Percentiles rank a stretch among this genome's conserved stretches.
phyloP scores from a whole-genome alignment of 2,888 invertebrate genomes.

The Rhingia rostrata region DNA sequence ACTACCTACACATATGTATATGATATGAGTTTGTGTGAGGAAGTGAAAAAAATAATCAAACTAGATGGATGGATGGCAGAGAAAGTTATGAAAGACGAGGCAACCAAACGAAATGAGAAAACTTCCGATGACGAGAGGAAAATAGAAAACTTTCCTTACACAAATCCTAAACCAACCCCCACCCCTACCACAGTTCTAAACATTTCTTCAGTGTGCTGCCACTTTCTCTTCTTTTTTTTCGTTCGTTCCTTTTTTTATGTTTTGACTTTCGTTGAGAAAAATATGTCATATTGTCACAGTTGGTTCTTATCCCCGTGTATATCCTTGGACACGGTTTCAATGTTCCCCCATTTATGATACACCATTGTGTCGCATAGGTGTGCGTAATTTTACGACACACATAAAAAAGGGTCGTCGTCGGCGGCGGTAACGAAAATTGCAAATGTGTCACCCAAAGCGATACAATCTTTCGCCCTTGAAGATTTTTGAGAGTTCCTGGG shows the following conservation, averaged over 20 bases:
- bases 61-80: conserved; percentile 52
- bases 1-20: neutral
- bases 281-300: conserved; percentile 53
- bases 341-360: neutral
- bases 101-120: conserved; percentile 67
- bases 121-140: conserved; percentile 55
- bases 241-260: conserved; percentile 10
- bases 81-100: conserved; percentile 60
- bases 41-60: conserved; percentile 34
- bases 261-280: conserved; percentile 56
- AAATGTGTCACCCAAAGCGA: conserved; percentile 39
- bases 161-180: conserved; percentile 10
- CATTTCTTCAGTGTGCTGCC: neutral
- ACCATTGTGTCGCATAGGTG: conserved; percentile 22
- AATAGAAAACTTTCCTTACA: conserved; percentile 50
- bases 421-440: conserved; percentile 14
- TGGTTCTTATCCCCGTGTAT: conserved; percentile 34
- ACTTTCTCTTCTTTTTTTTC: neutral
- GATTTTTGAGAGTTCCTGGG: conserved; percentile 20
- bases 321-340: conserved; percentile 28
- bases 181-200: neutral
- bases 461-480: conserved; percentile 49
- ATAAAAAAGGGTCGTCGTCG: conserved; percentile 24
- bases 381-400: conserved; percentile 32
- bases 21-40: conserved; percentile 22